Evolutionary conservation across 2,113 vertebrate species (phyloP).

Genomic region (Xenopus laevis): DNA sequence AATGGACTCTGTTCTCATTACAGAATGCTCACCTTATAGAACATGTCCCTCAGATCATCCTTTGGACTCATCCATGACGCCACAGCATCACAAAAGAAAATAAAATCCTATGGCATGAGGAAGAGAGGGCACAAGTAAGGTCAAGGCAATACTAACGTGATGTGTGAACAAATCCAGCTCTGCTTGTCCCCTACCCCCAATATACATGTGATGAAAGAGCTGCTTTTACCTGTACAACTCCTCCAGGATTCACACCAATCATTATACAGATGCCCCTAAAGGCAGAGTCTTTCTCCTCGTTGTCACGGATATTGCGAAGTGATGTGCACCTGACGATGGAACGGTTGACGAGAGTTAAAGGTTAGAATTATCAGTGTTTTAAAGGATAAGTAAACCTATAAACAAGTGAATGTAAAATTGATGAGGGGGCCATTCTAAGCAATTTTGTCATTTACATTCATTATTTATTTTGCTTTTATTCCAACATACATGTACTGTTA

Average conservation of each 20-base stretch:
- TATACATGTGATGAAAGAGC: not conserved
- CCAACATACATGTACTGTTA: too few relatives aligned
- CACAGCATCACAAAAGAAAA: constrained; percentile 92
- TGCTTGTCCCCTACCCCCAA: too few relatives aligned
- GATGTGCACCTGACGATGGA: constrained; percentile 76
- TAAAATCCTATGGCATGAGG: constrained; percentile 76
- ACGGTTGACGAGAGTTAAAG: too few relatives aligned
- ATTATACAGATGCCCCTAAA: constrained; percentile 93
- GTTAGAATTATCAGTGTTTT: too few relatives aligned
- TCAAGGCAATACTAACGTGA: too few relatives aligned
- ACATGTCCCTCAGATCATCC: constrained; percentile 91
- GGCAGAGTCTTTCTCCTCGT: constrained; percentile 89
- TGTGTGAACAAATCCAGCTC: too few relatives aligned
- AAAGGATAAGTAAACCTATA: too few relatives aligned
- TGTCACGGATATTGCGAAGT: constrained; percentile 88
- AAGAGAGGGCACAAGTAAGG: not conserved
- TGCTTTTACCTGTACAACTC: constrained; percentile 81
- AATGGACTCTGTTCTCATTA: too few relatives aligned
- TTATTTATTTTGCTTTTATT: too few relatives aligned
- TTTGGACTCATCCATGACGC: constrained; percentile 92
- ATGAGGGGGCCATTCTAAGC: too few relatives aligned
- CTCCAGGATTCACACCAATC: constrained; percentile 90
- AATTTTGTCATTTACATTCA: too few relatives aligned
- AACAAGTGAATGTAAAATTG: too few relatives aligned
- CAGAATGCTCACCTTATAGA: constrained; percentile 78